Evolutionary conservation across 2,888 invertebrate species (phyloP).

Genomic region (Bibio marci): DNA sequence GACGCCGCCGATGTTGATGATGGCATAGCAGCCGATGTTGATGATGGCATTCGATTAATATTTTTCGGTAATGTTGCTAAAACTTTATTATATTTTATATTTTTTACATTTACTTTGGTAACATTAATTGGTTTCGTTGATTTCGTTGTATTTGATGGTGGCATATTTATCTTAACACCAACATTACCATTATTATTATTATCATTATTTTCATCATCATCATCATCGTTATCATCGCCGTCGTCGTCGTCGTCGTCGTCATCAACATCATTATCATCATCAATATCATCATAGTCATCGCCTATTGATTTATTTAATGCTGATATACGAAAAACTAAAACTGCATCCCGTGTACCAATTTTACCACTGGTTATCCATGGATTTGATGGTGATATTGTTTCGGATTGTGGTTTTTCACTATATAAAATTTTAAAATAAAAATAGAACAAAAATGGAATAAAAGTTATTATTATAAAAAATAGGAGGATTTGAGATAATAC

Average conservation of each 20-base stretch:
- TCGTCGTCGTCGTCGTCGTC: background rate
- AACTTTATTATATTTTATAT: background rate
- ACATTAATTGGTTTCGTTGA: background rate
- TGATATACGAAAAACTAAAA: conserved; percentile 48
- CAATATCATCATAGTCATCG: conserved; percentile 19
- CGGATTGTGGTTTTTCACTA: too few species aligned
- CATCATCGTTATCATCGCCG: background rate
- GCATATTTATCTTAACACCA: background rate
- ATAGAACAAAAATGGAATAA: too few species aligned
- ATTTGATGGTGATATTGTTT: conserved; percentile 11
- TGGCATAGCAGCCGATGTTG: too few species aligned
- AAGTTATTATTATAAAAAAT: too few species aligned
- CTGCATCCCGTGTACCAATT: conserved; percentile 43
- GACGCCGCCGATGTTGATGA: too few species aligned
- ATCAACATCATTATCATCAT: background rate
- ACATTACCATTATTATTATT: background rate
- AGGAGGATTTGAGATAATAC: too few species aligned
- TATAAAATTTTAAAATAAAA: too few species aligned
- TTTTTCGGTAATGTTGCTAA: background rate
- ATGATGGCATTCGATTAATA: background rate
- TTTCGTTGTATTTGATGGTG: conserved; percentile 4
- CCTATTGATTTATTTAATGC: conserved; percentile 29
- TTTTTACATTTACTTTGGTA: background rate
- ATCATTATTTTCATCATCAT: background rate
- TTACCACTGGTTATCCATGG: conserved; percentile 40